Percentiles rank a stretch among this genome's conserved stretches.
Conservation (phyloP, 2,113 vertebrate species). For the Rhea pennata region DNA sequence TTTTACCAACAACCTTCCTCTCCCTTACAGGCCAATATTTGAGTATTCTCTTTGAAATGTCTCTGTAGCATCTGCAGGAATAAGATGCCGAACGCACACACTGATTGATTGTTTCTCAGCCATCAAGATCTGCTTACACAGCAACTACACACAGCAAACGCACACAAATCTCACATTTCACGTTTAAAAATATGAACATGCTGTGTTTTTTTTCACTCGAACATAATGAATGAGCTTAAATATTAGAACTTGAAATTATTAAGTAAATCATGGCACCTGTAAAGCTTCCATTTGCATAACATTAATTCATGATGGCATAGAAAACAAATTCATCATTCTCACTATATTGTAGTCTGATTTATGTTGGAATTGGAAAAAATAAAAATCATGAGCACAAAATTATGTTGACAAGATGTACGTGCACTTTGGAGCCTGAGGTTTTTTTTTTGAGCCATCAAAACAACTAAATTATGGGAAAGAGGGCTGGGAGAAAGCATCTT, state of each 20-base stretch:
- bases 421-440: conserved; percentile 46
- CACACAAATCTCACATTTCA: conserved; percentile 67
- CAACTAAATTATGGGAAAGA: conserved; percentile 79
- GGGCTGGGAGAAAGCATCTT: conserved; percentile 58
- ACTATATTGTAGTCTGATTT: conserved; percentile 83
- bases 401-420: conserved; percentile 77
- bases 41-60: conserved; percentile 70
- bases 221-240: conserved; percentile 81
- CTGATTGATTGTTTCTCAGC: conserved; percentile 63
- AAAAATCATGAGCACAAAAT: conserved; percentile 79
- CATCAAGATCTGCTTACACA: conserved; percentile 61
- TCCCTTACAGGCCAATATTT: conserved; percentile 14
- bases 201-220: conserved; percentile 33
- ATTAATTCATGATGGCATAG: conserved; percentile 82
- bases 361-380: conserved; percentile 76
- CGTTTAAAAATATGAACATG: conserved; percentile 70
- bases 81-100: conserved; percentile 5
- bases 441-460: conserved; percentile 61
- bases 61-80: conserved; percentile 46
- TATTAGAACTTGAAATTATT: conserved; percentile 83
- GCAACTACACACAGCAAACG: conserved; percentile 54
- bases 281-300: conserved; percentile 82
- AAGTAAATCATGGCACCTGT: conserved; percentile 84
- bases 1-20: neutral
- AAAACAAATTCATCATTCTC: conserved; percentile 84